A percentile compares a stretch with the other conserved stretches of the same genome.
Evolutionary conservation across 1,140 invertebrate genomes (phyloP).

Genomic region (Trypoxylus dichotomus): DNA sequence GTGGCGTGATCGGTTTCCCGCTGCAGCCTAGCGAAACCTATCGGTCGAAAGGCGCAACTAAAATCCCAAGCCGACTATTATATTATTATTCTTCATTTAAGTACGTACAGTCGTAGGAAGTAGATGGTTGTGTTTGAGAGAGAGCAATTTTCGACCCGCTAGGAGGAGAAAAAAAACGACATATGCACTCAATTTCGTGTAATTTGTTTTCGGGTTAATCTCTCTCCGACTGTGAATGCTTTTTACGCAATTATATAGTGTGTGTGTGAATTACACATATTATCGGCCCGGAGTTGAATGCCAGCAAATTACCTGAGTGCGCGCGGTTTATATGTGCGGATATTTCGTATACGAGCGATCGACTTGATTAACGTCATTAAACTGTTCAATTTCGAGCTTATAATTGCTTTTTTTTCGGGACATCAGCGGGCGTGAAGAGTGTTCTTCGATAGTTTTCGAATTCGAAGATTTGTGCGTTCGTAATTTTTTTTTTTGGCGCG

Average conservation of each 20-base stretch:
- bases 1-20: slow-evolving; percentile 30
- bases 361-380: slow-evolving; percentile 21
- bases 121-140: slow-evolving; percentile 53
- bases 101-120: slow-evolving; percentile 54
- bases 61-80: slow-evolving; percentile 52
- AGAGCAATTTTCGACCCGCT: slow-evolving; percentile 50
- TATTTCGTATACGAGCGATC: background rate
- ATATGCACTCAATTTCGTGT: slow-evolving; percentile 51
- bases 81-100: slow-evolving; percentile 57
- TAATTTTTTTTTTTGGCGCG: too few species aligned
- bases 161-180: slow-evolving; percentile 45
- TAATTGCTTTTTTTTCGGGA: slow-evolving; percentile 16
- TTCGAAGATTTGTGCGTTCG: too few species aligned
- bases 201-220: slow-evolving; percentile 53
- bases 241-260: slow-evolving; percentile 50
- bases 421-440: background rate
- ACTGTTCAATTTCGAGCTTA: background rate
- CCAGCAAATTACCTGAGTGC: background rate
- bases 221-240: slow-evolving; percentile 42
- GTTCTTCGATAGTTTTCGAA: too few species aligned
- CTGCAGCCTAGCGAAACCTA: slow-evolving; percentile 50
- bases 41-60: slow-evolving; percentile 45
- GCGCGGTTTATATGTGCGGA: background rate
- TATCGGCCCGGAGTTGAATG: slow-evolving; percentile 37
- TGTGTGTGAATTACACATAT: slow-evolving; percentile 52